Evolutionary conservation across 2,888 invertebrate genomes (phyloP).

Genomic region (Callyntrura guangdongensis): DNA sequence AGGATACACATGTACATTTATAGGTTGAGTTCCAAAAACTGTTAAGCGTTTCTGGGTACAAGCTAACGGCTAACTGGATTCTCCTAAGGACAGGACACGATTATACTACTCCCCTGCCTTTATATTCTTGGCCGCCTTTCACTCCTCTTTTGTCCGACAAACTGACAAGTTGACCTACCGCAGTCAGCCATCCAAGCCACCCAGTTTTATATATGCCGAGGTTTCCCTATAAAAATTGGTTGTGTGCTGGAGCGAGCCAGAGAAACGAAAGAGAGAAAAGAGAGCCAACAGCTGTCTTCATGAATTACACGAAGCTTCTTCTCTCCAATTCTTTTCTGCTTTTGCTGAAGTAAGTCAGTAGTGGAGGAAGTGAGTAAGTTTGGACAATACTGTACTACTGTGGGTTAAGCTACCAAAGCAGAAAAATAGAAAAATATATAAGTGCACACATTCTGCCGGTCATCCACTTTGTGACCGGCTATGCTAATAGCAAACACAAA

Average conservation of each 20-base stretch:
- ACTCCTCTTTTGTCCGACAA: constrained; percentile 23
- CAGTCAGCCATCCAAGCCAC: constrained; percentile 2
- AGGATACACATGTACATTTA: too few relatives aligned
- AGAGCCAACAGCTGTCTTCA: constrained; percentile 53
- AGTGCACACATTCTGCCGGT: too few relatives aligned
- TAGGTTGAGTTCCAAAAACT: not conserved
- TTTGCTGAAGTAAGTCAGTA: not conserved
- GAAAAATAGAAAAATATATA: too few relatives aligned
- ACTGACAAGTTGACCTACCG: constrained; percentile 70
- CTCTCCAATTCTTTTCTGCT: not conserved
- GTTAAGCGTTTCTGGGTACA: constrained; percentile 10
- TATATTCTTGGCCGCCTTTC: constrained; percentile 31
- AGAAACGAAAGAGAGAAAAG: too few relatives aligned
- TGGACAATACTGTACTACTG: too few relatives aligned
- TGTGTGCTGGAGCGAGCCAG: too few relatives aligned
- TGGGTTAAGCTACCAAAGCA: too few relatives aligned
- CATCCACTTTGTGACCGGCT: constrained; percentile 3
- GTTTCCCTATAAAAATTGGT: constrained; percentile 12
- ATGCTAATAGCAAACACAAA: constrained; percentile 1
- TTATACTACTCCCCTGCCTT: too few relatives aligned
- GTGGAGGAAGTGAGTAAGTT: not conserved
- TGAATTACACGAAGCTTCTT: constrained; percentile 47
- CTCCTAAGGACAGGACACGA: too few relatives aligned
- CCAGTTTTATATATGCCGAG: too few relatives aligned
- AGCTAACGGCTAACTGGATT: too few relatives aligned